Base-by-base conservation (phyloP, 2,888 invertebrate species). In the Drosophila ustulata region DNA sequence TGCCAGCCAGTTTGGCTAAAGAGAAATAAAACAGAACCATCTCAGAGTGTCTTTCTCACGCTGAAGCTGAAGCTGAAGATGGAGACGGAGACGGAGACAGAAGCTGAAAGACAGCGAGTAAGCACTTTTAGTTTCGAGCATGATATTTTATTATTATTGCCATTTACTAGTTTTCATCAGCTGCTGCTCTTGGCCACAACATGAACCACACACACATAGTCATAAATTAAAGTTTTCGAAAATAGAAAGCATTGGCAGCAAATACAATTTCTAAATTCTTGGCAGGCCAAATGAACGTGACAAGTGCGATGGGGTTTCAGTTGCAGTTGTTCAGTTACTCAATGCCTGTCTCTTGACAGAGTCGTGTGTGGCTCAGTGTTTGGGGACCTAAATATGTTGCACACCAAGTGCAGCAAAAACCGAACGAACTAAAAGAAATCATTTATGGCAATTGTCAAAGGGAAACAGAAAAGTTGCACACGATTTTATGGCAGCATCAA, bases 181-280 rank as follows among this genome's bases (percentile, higher is more conserved):
- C 53, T 11, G 30, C 37, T 37, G 37, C 37, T 43, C 11, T 56
- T 39, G 39, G 28, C 53, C 63, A 55, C 34, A 45, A 25, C 23
- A 39, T 18, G 18, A 18, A 65, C 52, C 46, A 57, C 30, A 55
- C 32, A 56, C 45, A 56, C 23, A 39, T 32, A 51, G 28, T 11
- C 4, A 37, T 11, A 37, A 62, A 76, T 74, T 78, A 52, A 45
- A 68, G 75, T 72, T 72, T 57, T 57, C 51, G 30, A 62, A 73
- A 78, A 52, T 73, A 82, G 86, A 88, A 85, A 83, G 82, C 88
- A 86, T 88, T 81, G 88, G 64, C 83, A 72, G 82, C 59, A 78
- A 80, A 88, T 77, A 77, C 68, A 77, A 80, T 83, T 83, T 86
- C 86, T 74, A 88, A 80, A 83, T 83, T 83, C 82, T 88, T 79